Conservation (phyloP, 1,140 invertebrate genomes). For the Hestina assimilis region DNA sequence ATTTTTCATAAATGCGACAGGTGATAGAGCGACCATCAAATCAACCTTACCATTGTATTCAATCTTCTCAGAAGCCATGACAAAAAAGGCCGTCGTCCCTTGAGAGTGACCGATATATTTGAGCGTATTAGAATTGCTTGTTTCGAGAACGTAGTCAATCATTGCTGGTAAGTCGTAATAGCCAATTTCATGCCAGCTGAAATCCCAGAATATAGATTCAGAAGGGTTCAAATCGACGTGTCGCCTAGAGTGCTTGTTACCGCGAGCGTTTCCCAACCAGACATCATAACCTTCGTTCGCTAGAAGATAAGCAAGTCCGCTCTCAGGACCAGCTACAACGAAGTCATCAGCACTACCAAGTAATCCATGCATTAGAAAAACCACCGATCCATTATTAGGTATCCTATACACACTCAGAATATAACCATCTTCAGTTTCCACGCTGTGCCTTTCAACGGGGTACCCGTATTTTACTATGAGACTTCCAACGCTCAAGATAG, state of each 20-base stretch:
- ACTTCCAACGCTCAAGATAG: slow-evolving; percentile 31
- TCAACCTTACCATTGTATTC: slow-evolving; percentile 82
- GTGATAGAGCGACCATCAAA: slow-evolving; percentile 82
- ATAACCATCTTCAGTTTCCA: slow-evolving; percentile 50
- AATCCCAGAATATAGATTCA: slow-evolving; percentile 77
- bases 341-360: slow-evolving; percentile 83
- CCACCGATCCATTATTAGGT: slow-evolving; percentile 46
- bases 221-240: slow-evolving; percentile 78
- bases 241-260: slow-evolving; percentile 81
- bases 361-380: slow-evolving; percentile 85
- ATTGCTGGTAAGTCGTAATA: slow-evolving; percentile 76
- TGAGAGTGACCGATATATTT: slow-evolving; percentile 83
- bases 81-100: slow-evolving; percentile 84
- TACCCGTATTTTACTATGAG: slow-evolving; percentile 47
- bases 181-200: slow-evolving; percentile 83
- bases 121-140: slow-evolving; percentile 65
- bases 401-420: slow-evolving; percentile 44
- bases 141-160: slow-evolving; percentile 75
- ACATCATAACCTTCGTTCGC: slow-evolving; percentile 84
- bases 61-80: slow-evolving; percentile 78
- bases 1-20: slow-evolving; percentile 80
- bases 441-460: slow-evolving; percentile 37
- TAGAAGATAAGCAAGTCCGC: slow-evolving; percentile 81
- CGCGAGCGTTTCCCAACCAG: slow-evolving; percentile 84
- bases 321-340: slow-evolving; percentile 80